Base-by-base conservation (phyloP, 2,888 invertebrate genomes). In the Andrena camellia region DNA sequence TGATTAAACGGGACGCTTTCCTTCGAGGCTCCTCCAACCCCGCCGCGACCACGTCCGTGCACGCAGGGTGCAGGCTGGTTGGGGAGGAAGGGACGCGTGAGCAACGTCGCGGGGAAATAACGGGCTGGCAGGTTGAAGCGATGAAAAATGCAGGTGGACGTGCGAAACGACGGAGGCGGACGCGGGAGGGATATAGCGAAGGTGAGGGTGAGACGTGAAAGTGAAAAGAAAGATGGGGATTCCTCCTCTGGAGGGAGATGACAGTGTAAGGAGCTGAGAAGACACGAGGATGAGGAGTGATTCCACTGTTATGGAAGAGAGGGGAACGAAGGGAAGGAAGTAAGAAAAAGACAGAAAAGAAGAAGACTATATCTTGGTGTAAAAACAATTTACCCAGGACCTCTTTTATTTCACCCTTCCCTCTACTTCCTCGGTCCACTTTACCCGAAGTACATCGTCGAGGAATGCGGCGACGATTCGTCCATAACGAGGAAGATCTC, bases 1-100 rank as follows among this genome's bases (percentile, higher is more conserved):
- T 83, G 88, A 88, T 88, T 88, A 88, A 88, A 88, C 86, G 85
- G 63, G 78, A 73, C 78, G 82, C 67, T 84, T 84, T 73, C 52
- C 84, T 76, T 77, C 79, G 77, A 54, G 63, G 72, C 66, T 68
- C 72, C 50, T 54, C 67, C 64, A 7, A 42, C 3, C 8, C 26
- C 20, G 23, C 5, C 63, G 33, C 59, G 33, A 60, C 57, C 35
- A 20, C 62, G 70, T 73, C 54, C 50, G 42, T 48, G 20, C 64
- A 72, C 69, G 20, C 35, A 26, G 35, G 42, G 35, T 7, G 5
- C 31, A 23, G 7, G 29, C 13, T 1, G 54, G 69, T 48, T 8
- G 7, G 33, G 75, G 42, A 35, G 48, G 67, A 66, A 66, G 66
- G 69, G 48, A 60, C 63, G 57, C 17, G 67, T 23, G 74, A 77